Evolutionary conservation across 2,113 vertebrate species (phyloP).

Genomic region (Calyptomena viridis): DNA sequence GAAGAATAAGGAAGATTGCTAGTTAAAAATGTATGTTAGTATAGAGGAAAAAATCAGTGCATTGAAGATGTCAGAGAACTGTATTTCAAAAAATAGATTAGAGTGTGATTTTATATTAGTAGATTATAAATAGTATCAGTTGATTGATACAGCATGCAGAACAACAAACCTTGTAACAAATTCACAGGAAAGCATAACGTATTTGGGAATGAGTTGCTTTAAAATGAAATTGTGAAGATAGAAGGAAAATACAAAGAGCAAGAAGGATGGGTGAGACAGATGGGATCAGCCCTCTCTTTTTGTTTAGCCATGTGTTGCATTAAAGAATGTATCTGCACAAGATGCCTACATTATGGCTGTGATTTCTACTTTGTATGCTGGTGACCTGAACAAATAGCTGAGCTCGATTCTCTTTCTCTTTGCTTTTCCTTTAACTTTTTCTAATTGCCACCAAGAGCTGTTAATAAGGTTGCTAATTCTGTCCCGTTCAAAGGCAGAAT

Average conservation of each 20-base stretch:
- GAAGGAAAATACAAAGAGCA: background rate
- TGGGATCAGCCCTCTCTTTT: background rate
- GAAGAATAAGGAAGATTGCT: background rate
- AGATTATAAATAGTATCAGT: background rate
- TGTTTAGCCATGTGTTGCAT: background rate
- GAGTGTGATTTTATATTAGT: background rate
- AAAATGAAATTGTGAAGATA: background rate
- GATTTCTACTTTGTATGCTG: background rate
- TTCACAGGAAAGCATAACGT: background rate
- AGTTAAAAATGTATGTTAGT: background rate
- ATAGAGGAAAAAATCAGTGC: background rate
- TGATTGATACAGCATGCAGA: background rate
- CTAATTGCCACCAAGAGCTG: background rate
- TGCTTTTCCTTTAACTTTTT: conserved; percentile 13
- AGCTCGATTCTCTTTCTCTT: background rate
- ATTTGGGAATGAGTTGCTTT: background rate
- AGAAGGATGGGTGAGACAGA: background rate
- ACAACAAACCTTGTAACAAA: background rate
- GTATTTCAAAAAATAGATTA: background rate
- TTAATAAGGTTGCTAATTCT: background rate
- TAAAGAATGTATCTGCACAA: background rate
- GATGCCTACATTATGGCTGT: background rate
- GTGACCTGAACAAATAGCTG: conserved; percentile 33
- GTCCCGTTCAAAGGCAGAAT: background rate
- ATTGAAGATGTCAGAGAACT: background rate